Conservation (phyloP, 2,797 vertebrate genomes). For the Mastacembelus armatus region DNA sequence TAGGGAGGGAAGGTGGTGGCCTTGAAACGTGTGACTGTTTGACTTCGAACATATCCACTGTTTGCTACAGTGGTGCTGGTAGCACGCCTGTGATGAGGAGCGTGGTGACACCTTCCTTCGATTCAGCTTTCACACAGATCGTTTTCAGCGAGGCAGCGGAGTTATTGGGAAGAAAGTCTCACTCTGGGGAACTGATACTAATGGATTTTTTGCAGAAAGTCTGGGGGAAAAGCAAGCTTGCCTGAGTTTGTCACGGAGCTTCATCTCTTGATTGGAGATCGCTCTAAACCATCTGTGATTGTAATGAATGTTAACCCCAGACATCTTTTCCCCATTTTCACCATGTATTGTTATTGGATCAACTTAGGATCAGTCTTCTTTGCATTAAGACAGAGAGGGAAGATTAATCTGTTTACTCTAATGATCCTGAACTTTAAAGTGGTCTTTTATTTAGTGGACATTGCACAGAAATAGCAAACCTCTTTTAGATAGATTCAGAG, state of each 20-base stretch:
- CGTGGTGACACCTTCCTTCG: neutral
- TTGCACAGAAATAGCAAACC: slow-evolving; percentile 9
- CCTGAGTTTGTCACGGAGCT: neutral
- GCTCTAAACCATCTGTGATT: too few species aligned
- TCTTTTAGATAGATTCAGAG: slow-evolving; percentile 5
- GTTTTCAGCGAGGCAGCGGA: slow-evolving; percentile 8
- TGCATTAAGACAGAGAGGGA: neutral
- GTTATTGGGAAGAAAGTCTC: too few species aligned
- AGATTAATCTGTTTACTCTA: too few species aligned
- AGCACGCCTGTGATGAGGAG: neutral
- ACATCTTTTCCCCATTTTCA: neutral
- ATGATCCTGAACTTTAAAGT: neutral
- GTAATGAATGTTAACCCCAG: neutral
- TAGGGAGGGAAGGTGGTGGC: neutral
- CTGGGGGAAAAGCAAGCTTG: neutral
- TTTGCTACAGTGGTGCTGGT: slow-evolving; percentile 4
- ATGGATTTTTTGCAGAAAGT: slow-evolving; percentile 11
- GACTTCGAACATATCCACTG: neutral
- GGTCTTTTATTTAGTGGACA: neutral
- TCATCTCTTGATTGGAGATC: neutral
- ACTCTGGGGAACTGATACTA: neutral
- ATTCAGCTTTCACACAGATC: slow-evolving; percentile 1
- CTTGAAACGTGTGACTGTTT: neutral
- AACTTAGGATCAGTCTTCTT: neutral
- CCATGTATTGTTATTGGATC: neutral